These are phyloP conservation scores for Druon quercuslanigerum DNA, from an alignment of 1,140 invertebrate genomes.

Conservation along the genomic window DNA sequence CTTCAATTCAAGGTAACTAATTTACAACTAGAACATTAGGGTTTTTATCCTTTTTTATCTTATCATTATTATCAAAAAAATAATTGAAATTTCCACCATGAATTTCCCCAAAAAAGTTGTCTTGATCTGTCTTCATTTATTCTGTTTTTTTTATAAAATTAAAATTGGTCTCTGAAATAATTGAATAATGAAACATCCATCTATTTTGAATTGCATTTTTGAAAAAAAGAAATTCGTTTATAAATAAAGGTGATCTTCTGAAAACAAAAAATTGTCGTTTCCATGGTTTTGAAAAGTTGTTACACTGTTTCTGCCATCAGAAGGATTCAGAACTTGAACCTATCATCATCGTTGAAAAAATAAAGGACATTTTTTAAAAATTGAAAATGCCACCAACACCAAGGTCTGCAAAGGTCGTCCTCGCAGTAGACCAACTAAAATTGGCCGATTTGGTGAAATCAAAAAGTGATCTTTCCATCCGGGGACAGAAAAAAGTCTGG, in stretches of 20 bases:
- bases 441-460: constrained; percentile 1
- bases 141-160: too few relatives aligned
- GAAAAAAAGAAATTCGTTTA: background rate
- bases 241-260: background rate
- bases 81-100: too few relatives aligned
- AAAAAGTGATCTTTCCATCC: background rate
- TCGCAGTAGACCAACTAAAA: constrained; percentile 26
- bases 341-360: background rate
- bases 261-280: constrained; percentile 2
- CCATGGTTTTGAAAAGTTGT: background rate
- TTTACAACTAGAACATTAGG: too few relatives aligned
- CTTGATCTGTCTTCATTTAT: too few relatives aligned
- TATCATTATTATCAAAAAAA: too few relatives aligned
- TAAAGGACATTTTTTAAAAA: background rate
- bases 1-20: too few relatives aligned
- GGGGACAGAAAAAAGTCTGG: constrained; percentile 32
- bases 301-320: background rate
- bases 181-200: too few relatives aligned
- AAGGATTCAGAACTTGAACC: background rate
- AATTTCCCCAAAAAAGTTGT: too few relatives aligned
- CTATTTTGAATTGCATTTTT: too few relatives aligned
- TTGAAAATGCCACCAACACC: background rate
- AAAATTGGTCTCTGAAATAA: too few relatives aligned
- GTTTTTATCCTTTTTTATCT: too few relatives aligned
- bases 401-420: background rate